Evolutionary conservation across 2,113 vertebrate species (phyloP), one percentile per base, ranked within the genome.

Genomic region (Butorides virescens): DNA sequence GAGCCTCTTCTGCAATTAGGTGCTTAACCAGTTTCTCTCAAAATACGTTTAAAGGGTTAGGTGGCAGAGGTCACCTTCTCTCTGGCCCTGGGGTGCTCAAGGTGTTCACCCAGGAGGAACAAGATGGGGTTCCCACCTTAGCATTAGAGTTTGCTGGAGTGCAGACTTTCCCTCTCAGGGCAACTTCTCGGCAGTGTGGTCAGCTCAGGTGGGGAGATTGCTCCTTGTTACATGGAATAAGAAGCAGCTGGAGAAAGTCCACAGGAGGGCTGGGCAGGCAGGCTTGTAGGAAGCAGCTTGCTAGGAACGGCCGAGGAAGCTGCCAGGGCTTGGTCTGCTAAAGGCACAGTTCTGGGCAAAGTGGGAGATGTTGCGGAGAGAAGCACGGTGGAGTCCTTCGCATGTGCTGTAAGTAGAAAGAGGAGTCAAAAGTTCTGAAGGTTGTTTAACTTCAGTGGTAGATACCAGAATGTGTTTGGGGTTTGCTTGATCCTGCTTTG

Each of bases 281-380:
- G 58, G 4, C 6, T 2, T 10, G 25, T 4, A 32, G 52, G 22
- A 52, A 30, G 2, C 2, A 2, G 6, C 0, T 2, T 32, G 2
- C 1, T 49, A 11, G 44, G 29, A 44, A 29, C 6, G 39, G 26
- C 5, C 47, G 36, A 18, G 23, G 0, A 3, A 3, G 7, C 0
- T 71, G 9, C 3, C 47, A 1, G 14, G 18, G 22, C 11, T 72
- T 23, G 1, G n/a, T 34, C 15, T 59, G 0, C 3, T 7, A 1
- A 5, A 3, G 3, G 4, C 2, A 6, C 6, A 18, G 50, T 7
- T 59, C 25, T 80, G 8, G 23, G 7, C 1, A 1, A 22, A 17
- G 27, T 0, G 10, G 25, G 44, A 36, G 25, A 4, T 32, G 22
- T 7, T 27, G 11, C 71, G n/a, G 59, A 65, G 27, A 6, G 50